These are phyloP conservation scores for Larimichthys crocea DNA, from an alignment of 2,113 vertebrate genomes.

Conservation along the genomic window DNA sequence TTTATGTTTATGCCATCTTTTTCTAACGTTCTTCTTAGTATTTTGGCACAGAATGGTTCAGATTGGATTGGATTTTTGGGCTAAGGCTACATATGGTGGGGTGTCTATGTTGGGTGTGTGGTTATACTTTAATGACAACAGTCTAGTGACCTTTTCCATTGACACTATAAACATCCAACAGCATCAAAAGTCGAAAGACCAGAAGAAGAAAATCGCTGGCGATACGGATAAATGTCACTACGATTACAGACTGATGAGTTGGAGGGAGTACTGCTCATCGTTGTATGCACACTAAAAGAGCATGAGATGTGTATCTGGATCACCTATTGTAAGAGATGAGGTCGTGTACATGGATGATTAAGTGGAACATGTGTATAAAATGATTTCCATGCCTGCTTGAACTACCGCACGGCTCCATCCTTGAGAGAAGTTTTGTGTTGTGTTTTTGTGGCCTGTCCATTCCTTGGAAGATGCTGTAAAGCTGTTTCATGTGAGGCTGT, in stretches of 20 bases:
- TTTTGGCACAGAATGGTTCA: too few species aligned
- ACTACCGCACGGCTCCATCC: background rate
- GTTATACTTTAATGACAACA: background rate
- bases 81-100: too few species aligned
- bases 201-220: background rate
- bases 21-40: too few species aligned
- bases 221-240: too few species aligned
- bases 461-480: constrained; percentile 15
- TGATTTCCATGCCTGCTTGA: background rate
- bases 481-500: constrained; percentile 1
- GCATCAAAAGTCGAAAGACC: background rate
- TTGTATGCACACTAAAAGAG: too few species aligned
- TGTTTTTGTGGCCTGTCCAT: background rate
- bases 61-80: too few species aligned
- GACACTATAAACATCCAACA: background rate
- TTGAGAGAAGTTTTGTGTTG: background rate
- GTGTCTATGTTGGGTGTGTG: too few species aligned
- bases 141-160: background rate
- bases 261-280: background rate
- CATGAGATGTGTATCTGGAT: background rate
- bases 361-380: background rate
- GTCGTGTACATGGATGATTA: background rate
- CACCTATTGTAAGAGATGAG: background rate
- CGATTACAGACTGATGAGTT: background rate
- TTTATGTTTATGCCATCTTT: too few species aligned